These are phyloP conservation scores for Drosophila nebulosa DNA, from an alignment of 1,140 invertebrate species.

Conservation along the genomic window DNA sequence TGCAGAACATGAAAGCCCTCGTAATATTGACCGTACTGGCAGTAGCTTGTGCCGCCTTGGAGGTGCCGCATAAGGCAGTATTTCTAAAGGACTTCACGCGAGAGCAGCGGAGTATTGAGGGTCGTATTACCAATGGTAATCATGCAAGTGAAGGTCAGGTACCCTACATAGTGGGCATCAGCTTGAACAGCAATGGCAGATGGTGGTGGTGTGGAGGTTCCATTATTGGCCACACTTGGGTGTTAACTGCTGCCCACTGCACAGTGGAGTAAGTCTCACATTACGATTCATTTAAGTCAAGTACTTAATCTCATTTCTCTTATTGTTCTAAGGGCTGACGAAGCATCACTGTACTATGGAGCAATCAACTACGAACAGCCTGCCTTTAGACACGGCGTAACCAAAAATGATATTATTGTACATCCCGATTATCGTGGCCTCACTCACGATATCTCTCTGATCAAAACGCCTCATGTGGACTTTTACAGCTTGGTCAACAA, in stretches of 20 bases:
- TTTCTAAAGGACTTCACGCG: constrained; percentile 14
- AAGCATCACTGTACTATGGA: constrained; percentile 59
- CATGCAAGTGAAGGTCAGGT: constrained; percentile 80
- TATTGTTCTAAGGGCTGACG: constrained; percentile 11
- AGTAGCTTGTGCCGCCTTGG: constrained; percentile 11
- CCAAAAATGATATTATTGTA: constrained; percentile 30
- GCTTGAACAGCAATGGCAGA: constrained; percentile 58
- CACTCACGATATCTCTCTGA: constrained; percentile 39
- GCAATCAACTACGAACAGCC: constrained; percentile 51
- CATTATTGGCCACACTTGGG: constrained; percentile 82
- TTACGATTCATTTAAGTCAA: background rate
- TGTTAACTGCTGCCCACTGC: constrained; percentile 85
- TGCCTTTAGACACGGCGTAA: constrained; percentile 34
- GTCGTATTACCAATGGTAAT: constrained; percentile 71
- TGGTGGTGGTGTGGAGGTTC: constrained; percentile 84
- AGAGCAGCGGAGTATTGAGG: constrained; percentile 31
- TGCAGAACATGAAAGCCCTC: constrained; percentile 3
- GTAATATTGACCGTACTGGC: background rate
- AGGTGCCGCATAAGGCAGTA: constrained; percentile 9
- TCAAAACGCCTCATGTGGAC: constrained; percentile 43
- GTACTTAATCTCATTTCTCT: too few relatives aligned
- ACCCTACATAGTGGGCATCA: constrained; percentile 82
- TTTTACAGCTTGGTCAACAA: constrained; percentile 49
- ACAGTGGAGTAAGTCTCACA: background rate
- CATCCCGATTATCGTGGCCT: constrained; percentile 15